Percentiles rank a stretch among this genome's conserved stretches.
phyloP scores from a whole-genome alignment of 30 jellyfish, hydroid and myxozoan genomes.

The Turritopsis rubra region DNA sequence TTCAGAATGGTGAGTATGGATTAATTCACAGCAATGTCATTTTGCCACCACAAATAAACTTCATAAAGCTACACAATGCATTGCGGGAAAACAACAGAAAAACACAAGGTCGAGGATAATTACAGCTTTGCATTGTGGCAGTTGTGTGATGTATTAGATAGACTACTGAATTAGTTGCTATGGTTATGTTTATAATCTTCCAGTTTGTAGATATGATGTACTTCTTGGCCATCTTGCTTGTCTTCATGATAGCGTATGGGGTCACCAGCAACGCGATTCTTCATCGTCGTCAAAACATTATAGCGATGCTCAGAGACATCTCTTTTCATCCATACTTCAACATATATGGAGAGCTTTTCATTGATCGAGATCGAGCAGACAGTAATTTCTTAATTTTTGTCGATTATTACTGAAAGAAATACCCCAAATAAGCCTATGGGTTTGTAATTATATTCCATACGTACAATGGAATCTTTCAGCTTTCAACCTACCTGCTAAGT shows the following conservation, averaged over 20 bases:
- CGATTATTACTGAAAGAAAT: too few relatives aligned
- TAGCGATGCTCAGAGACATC: conserved; percentile 56
- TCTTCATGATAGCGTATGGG: conserved; percentile 84
- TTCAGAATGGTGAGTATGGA: conserved; percentile 59
- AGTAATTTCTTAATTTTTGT: background rate
- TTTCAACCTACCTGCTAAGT: too few relatives aligned
- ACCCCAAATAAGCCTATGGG: too few relatives aligned
- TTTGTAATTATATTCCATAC: too few relatives aligned
- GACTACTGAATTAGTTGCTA: too few relatives aligned
- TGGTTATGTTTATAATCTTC: background rate
- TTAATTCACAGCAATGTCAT: background rate
- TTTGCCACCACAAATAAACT: background rate
- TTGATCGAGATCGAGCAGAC: conserved; percentile 43
- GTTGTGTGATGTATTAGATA: too few relatives aligned
- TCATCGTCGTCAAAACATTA: conserved; percentile 30
- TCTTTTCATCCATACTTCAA: conserved; percentile 80
- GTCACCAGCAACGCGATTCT: conserved; percentile 68
- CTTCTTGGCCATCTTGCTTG: conserved; percentile 80
- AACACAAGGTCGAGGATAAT: too few relatives aligned
- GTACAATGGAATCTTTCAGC: too few relatives aligned
- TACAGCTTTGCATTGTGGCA: background rate
- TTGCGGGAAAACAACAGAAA: too few relatives aligned
- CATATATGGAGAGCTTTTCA: conserved; percentile 85
- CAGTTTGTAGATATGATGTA: conserved; percentile 76
- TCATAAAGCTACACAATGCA: too few relatives aligned